Base-by-base conservation (phyloP, 2,797 vertebrate species). In the Poliocrania exsul region DNA sequence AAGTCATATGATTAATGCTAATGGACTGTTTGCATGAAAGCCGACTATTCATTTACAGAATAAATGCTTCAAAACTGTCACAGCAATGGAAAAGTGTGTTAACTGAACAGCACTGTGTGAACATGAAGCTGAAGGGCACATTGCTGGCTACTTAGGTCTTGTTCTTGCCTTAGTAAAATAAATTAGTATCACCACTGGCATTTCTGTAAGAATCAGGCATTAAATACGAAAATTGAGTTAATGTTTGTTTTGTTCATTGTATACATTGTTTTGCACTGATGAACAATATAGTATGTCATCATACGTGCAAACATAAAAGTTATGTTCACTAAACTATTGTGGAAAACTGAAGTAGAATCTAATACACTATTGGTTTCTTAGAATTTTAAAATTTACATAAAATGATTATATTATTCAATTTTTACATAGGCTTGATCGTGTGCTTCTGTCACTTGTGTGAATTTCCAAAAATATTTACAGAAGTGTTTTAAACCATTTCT, bases 21-120 rank as follows among this genome's bases (percentile, higher is more conserved):
- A 96, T 92, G 90, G 86, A 87, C 53, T 85, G 67, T 86, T 93
- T 94, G 67, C 81, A 82, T 80, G 84, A 90, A 83, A 90, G 86
- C 57, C 86, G 86, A 84, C 83, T 72, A 38, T 65, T 92, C 70
- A 85, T 92, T 95, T 95, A 85, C 60, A 81, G 79, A 93, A 92
- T 90, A 94, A 95, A 92, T 83, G 75, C 65, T 93, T 95, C 80
- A 37, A 79, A 89, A 90, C 87, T 90, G 80, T 57, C 67, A 81
- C 72, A 66, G 72, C 53, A 81, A 49, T 58, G 81, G 61, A 60
- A 73, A 91, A 92, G 53, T 73, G 81, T 94, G 67, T 85, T 95
- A 86, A 84, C 51, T 92, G 83, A 86, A 64, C n/a, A 92, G 58
- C 61, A 84, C 6, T 24, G 67, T 86, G 49, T 47, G 86, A 80